Conservation (phyloP, 2,113 vertebrate genomes). For the Phaethon lepturus region DNA sequence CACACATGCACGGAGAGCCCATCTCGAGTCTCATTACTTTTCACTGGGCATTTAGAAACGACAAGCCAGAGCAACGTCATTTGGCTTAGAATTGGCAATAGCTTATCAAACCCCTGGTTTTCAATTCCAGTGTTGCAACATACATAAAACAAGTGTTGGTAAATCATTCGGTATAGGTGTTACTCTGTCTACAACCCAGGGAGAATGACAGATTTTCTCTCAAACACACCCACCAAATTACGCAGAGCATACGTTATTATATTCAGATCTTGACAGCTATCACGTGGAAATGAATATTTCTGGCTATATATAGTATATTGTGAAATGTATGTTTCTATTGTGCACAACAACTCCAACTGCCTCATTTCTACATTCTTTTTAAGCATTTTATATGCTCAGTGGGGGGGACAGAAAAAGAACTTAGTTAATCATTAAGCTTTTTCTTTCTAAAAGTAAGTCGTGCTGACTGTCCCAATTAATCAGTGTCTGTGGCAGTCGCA, state of each 20-base stretch:
- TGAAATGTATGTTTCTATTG: constrained; percentile 36
- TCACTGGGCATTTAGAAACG: not conserved
- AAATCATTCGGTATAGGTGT: not conserved
- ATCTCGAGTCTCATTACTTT: accelerated
- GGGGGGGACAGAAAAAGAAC: constrained; percentile 43
- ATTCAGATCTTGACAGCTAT: constrained; percentile 9
- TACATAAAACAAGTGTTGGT: not conserved
- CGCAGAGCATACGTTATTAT: not conserved
- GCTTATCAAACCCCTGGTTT: accelerated
- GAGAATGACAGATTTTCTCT: not conserved
- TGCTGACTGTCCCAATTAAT: constrained; percentile 76
- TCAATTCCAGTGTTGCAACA: not conserved
- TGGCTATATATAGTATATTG: not conserved
- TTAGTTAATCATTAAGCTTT: constrained; percentile 70
- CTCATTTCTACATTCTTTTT: constrained; percentile 45
- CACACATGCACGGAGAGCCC: not conserved
- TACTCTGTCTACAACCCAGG: not conserved
- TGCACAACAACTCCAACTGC: constrained; percentile 26
- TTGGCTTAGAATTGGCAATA: not conserved
- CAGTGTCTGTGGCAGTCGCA: constrained; percentile 65
- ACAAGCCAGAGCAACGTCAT: not conserved
- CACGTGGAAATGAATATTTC: constrained; percentile 38
- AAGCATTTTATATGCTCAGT: constrained; percentile 48
- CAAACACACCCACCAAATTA: not conserved
- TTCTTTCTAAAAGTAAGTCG: constrained; percentile 53